A percentile compares a stretch with the other conserved stretches of the same genome.
Evolutionary conservation across 2,797 vertebrate genomes (phyloP).

Genomic region (Eptatretus atami): DNA sequence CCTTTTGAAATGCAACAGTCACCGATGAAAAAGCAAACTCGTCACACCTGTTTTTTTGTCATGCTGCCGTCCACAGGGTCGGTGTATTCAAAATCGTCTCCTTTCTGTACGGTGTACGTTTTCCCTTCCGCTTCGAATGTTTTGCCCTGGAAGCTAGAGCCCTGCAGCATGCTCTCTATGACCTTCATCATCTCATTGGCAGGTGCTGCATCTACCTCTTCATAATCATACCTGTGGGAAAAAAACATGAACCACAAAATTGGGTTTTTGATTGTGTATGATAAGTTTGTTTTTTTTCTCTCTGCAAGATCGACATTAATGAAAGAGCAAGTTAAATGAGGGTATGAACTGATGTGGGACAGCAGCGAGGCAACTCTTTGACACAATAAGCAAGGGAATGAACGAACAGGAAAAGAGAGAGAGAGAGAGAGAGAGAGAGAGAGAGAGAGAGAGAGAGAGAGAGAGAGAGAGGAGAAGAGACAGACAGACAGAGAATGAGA

Average conservation of each 20-base stretch:
- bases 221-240: constrained; percentile 59
- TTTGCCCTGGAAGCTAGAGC: constrained; percentile 59
- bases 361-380: no score
- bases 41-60: constrained; percentile 64
- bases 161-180: constrained; percentile 44
- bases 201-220: constrained; percentile 48
- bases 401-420: no score
- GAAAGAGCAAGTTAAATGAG: no score
- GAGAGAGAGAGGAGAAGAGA: no score
- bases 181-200: constrained; percentile 79
- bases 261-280: no score
- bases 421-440: no score
- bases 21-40: not conserved
- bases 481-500: no score
- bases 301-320: no score
- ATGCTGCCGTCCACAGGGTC: constrained; percentile 88
- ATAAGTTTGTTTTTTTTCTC: no score
- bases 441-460: no score
- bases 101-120: constrained; percentile 55
- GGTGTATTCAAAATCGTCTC: constrained; percentile 74
- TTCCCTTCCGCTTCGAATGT: constrained; percentile 71
- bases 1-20: not conserved
- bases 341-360: no score
- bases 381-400: no score
- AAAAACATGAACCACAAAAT: not conserved